Conservation (phyloP, 1,140 invertebrate genomes). For the Dendrolimus kikuchii region DNA sequence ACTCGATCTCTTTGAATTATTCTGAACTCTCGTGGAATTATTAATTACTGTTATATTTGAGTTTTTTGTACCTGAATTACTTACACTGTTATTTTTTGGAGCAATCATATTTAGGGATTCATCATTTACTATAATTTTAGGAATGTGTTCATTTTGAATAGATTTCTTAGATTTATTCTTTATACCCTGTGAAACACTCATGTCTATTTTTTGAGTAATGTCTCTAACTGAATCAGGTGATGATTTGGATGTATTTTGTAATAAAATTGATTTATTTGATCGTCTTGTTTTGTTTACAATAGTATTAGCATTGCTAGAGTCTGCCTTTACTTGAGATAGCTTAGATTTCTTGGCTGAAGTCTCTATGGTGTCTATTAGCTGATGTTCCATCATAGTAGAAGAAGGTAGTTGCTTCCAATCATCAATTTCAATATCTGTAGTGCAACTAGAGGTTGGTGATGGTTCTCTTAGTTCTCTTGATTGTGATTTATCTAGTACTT, state of each 20-base stretch:
- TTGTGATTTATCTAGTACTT: too few relatives aligned
- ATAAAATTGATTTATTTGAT: slow-evolving; percentile 17
- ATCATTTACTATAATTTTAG: too few relatives aligned
- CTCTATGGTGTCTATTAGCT: slow-evolving; percentile 28
- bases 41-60: too few relatives aligned
- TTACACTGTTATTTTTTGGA: too few relatives aligned
- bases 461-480: slow-evolving; percentile 17
- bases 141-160: too few relatives aligned
- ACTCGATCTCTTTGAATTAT: too few relatives aligned
- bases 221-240: slow-evolving; percentile 13
- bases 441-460: slow-evolving; percentile 39
- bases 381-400: slow-evolving; percentile 55
- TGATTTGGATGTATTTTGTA: slow-evolving; percentile 22
- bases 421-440: slow-evolving; percentile 49
- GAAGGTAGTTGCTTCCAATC: slow-evolving; percentile 53
- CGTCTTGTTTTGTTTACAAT: slow-evolving; percentile 19
- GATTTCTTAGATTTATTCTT: too few relatives aligned
- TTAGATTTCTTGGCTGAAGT: slow-evolving; percentile 36
- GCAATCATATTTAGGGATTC: too few relatives aligned
- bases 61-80: too few relatives aligned
- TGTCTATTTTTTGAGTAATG: background rate
- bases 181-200: too few relatives aligned
- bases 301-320: slow-evolving; percentile 4
- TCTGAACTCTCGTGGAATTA: too few relatives aligned
- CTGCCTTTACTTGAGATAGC: slow-evolving; percentile 25